Evolutionary conservation across 2,797 vertebrate species (phyloP).

Genomic region (Oreochromis grahami): DNA sequence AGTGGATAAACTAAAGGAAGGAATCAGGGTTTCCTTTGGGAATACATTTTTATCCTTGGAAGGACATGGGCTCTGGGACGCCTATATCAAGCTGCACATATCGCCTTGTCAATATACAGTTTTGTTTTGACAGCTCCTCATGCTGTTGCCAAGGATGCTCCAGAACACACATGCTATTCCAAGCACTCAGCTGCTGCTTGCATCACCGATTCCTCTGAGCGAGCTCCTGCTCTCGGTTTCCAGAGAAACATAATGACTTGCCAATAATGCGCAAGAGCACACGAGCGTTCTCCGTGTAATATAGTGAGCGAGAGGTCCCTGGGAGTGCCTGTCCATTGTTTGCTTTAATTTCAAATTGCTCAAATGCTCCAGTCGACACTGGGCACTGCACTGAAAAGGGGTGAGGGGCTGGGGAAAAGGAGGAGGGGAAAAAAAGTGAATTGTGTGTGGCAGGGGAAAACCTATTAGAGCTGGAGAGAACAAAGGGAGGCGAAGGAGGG

Average conservation of each 20-base stretch:
- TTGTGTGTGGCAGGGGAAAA: constrained; percentile 76
- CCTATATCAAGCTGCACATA: constrained; percentile 15
- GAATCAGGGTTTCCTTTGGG: background rate
- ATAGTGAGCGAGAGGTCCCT: constrained; percentile 77
- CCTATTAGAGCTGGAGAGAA: constrained; percentile 78
- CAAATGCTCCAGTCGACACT: constrained; percentile 79
- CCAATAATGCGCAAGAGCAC: constrained; percentile 79
- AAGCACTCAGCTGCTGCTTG: constrained; percentile 74
- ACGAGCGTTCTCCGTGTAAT: constrained; percentile 77
- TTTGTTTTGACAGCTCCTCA: constrained; percentile 66
- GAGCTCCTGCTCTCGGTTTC: constrained; percentile 71
- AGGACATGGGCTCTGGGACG: background rate
- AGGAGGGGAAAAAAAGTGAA: constrained; percentile 64
- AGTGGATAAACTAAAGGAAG: background rate
- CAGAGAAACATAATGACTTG: constrained; percentile 82
- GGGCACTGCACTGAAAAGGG: constrained; percentile 72
- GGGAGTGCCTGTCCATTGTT: constrained; percentile 79
- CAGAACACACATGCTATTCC: constrained; percentile 56
- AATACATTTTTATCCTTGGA: constrained; percentile 6
- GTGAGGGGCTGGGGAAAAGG: constrained; percentile 48
- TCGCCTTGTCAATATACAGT: constrained; percentile 44
- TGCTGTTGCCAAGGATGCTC: constrained; percentile 66
- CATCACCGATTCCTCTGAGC: constrained; percentile 69
- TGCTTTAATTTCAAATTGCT: constrained; percentile 83
- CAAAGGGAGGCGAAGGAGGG: constrained; percentile 72